phyloP scores from a whole-genome alignment of 30 jellyfish, hydroid and myxozoan species.

The Aurelia sp. region DNA sequence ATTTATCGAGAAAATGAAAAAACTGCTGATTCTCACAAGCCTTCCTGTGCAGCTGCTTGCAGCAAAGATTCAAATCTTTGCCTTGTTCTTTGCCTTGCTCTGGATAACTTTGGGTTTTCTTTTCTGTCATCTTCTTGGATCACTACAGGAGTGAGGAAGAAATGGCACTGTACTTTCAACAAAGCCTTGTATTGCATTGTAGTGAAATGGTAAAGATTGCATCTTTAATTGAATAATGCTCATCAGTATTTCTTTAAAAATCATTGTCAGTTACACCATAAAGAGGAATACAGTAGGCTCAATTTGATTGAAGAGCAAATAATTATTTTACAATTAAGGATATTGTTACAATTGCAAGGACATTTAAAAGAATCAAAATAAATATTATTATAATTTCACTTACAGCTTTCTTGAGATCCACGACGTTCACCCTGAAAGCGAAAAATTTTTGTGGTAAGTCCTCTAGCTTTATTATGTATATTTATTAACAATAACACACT shows the following conservation, averaged over 20 bases:
- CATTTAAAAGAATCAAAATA: not conserved
- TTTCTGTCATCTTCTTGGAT: slow-evolving; percentile 36
- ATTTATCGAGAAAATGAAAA: too few relatives aligned
- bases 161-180: too few relatives aligned
- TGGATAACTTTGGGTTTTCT: slow-evolving; percentile 70
- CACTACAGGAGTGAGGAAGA: slow-evolving; percentile 14
- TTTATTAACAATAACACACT: too few relatives aligned
- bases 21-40: slow-evolving; percentile 43
- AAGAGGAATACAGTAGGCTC: too few relatives aligned
- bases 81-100: slow-evolving; percentile 90
- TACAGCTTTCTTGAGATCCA: slow-evolving; percentile 63
- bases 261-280: too few relatives aligned
- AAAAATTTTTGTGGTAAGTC: not conserved
- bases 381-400: not conserved
- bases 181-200: too few relatives aligned
- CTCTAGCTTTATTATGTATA: not conserved
- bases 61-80: slow-evolving; percentile 88
- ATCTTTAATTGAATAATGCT: too few relatives aligned
- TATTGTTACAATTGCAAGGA: too few relatives aligned
- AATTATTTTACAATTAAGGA: too few relatives aligned
- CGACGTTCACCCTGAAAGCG: slow-evolving; percentile 37
- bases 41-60: slow-evolving; percentile 88
- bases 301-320: too few relatives aligned
- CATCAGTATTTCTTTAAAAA: too few relatives aligned
- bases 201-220: too few relatives aligned